Conservation (phyloP, 2,797 vertebrate genomes). For the Sebastes kiyomatsui region DNA sequence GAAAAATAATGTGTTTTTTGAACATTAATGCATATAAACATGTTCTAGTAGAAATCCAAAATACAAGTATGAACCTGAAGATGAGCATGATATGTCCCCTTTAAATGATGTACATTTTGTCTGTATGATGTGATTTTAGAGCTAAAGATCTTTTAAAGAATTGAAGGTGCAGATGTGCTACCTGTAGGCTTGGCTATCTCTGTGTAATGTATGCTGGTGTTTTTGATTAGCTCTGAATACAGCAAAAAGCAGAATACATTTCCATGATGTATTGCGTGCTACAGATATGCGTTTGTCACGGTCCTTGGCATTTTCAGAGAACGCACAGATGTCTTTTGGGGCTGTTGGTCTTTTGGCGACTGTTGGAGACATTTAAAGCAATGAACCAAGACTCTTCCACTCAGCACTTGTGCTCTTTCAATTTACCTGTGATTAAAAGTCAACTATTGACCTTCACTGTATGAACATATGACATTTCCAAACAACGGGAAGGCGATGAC, state of each 20-base stretch:
- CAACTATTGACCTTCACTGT: constrained; percentile 44
- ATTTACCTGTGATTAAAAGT: constrained; percentile 44
- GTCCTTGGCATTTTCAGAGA: not conserved
- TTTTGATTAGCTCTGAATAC: not conserved
- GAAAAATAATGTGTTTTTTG: no score
- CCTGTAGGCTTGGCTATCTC: not conserved
- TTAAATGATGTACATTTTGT: not conserved
- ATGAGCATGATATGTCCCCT: no score
- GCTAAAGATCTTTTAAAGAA: not conserved
- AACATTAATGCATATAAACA: no score
- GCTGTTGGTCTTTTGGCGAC: not conserved
- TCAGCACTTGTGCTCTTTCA: constrained; percentile 16
- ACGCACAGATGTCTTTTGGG: not conserved
- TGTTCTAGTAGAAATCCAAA: no score
- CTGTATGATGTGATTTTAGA: not conserved
- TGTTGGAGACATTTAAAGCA: constrained; percentile 32
- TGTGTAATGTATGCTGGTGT: not conserved
- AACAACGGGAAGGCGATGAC: constrained; percentile 43
- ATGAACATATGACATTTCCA: constrained; percentile 53
- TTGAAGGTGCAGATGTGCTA: not conserved
- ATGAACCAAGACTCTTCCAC: constrained; percentile 7
- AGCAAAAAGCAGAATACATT: not conserved
- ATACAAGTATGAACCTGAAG: no score
- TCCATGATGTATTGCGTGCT: not conserved
- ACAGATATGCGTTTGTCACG: not conserved